phyloP scores from a whole-genome alignment of 2,888 invertebrate species.

The Tetropium fuscum region DNA sequence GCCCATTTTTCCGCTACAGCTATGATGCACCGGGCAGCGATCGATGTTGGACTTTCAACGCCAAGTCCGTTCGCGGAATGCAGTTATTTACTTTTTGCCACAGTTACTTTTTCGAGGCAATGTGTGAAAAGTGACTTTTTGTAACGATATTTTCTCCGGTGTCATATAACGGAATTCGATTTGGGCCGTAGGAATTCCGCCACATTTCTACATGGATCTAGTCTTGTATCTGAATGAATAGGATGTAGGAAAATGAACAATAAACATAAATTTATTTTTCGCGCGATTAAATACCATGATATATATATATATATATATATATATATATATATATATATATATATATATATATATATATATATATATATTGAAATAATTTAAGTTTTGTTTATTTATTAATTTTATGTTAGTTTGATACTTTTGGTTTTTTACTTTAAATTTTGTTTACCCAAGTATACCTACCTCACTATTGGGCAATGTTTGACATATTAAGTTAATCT shows the following conservation, averaged over 20 bases:
- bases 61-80: constrained; percentile 49
- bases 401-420: too few relatives aligned
- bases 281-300: constrained; percentile 18
- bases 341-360: too few relatives aligned
- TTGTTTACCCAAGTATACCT: too few relatives aligned
- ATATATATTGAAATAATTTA: too few relatives aligned
- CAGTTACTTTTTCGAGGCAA: constrained; percentile 45
- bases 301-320: too few relatives aligned
- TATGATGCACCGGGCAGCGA: not conserved
- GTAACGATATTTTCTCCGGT: constrained; percentile 47
- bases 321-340: too few relatives aligned
- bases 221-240: constrained; percentile 21
- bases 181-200: constrained; percentile 41
- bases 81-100: constrained; percentile 50
- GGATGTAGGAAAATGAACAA: constrained; percentile 19
- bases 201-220: constrained; percentile 23
- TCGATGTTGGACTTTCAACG: constrained; percentile 30
- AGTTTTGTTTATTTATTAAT: too few relatives aligned
- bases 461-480: too few relatives aligned
- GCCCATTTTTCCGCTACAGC: constrained; percentile 4
- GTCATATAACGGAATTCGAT: constrained; percentile 48
- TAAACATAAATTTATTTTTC: constrained; percentile 20
- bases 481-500: too few relatives aligned
- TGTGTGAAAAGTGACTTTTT: constrained; percentile 47
- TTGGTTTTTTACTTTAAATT: too few relatives aligned